Conservation (phyloP, 64 coral and sea anemone genomes). For the Stichodactyla helianthus region DNA sequence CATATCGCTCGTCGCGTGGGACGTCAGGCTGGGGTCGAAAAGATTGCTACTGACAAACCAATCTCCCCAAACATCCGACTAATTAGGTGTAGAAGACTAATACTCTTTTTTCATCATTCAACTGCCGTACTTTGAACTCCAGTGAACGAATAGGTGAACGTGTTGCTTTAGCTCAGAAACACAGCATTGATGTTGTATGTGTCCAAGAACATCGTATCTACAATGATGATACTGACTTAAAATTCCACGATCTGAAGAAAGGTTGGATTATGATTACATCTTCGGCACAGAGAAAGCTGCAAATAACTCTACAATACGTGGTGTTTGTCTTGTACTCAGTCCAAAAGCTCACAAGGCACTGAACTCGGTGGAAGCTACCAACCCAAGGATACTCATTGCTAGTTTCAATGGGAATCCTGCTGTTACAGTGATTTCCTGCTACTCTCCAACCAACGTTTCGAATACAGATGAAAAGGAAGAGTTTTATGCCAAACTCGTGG, state of each 20-base stretch:
- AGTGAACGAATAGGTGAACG: not conserved
- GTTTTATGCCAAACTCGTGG: not conserved
- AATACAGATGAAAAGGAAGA: not conserved
- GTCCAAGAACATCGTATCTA: slow-evolving; percentile 2
- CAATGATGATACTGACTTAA: not conserved
- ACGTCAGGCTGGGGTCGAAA: slow-evolving; percentile 23
- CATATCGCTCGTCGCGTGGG: slow-evolving; percentile 26
- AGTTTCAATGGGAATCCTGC: not conserved
- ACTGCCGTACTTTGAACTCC: not conserved
- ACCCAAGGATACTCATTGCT: not conserved
- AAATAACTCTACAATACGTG: slow-evolving; percentile 1
- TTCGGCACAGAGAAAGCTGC: not conserved
- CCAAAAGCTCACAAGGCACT: not conserved
- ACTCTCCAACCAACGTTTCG: not conserved
- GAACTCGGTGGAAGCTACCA: too few species aligned
- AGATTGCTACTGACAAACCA: slow-evolving; percentile 1
- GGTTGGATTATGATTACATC: not conserved
- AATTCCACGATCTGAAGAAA: not conserved
- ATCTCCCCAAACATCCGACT: not conserved
- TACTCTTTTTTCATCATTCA: not conserved
- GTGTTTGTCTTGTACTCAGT: slow-evolving; percentile 10
- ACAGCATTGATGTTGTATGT: not conserved
- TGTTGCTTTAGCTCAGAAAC: not conserved
- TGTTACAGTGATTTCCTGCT: not conserved
- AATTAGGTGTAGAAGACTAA: not conserved